Conservation (phyloP, 64 coral and sea anemone genomes). For the Astreopora myriophthalma region DNA sequence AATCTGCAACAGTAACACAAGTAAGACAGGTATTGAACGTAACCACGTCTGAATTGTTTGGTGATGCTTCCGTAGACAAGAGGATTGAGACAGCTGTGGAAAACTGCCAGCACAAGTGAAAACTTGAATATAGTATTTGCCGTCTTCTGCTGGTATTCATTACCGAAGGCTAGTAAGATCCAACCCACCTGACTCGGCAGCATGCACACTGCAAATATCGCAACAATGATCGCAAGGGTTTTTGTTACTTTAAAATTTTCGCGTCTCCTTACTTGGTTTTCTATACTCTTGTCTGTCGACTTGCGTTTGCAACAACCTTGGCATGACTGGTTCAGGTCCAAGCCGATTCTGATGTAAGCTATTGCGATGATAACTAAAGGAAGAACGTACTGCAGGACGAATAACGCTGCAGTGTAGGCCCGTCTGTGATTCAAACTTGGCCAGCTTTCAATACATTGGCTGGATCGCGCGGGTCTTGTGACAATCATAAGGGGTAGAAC, state of each 20-base stretch:
- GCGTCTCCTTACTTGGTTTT: constrained; percentile 43
- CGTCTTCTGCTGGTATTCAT: background rate
- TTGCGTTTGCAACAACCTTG: background rate
- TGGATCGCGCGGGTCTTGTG: background rate
- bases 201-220: constrained; percentile 72
- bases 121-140: constrained; percentile 26
- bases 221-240: constrained; percentile 74
- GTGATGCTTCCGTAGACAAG: constrained; percentile 85
- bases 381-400: constrained; percentile 78
- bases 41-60: constrained; percentile 83
- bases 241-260: constrained; percentile 81
- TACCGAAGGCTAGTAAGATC: constrained; percentile 68
- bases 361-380: constrained; percentile 71
- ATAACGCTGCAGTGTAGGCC: constrained; percentile 67
- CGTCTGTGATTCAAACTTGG: constrained; percentile 57
- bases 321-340: constrained; percentile 60
- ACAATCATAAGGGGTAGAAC: constrained; percentile 81
- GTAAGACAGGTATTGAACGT: constrained; percentile 80
- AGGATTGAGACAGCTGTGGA: constrained; percentile 89
- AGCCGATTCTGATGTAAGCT: constrained; percentile 82
- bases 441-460: constrained; percentile 64
- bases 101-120: constrained; percentile 60
- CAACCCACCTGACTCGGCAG: constrained; percentile 69
- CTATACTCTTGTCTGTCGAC: background rate
- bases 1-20: constrained; percentile 77